A percentile compares a stretch with the other conserved stretches of the same genome.
Conservation (phyloP, 2,888 invertebrate species). For the Campopleginae sp. region DNA sequence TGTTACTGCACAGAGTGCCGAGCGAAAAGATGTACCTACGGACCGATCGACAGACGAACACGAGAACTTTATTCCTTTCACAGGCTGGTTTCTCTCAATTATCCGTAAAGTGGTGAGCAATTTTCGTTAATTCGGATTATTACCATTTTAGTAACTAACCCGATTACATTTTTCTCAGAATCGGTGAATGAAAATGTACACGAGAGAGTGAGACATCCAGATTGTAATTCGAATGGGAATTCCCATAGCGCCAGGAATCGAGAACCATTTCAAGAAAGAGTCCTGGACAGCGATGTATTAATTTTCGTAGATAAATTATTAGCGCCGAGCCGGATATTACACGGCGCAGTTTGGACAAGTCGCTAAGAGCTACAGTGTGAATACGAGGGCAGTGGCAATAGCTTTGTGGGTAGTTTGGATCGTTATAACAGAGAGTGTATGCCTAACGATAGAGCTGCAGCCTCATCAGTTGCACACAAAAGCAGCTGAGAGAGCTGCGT, state of each 20-base stretch:
- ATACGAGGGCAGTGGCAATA: conserved; percentile 2
- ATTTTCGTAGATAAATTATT: background rate
- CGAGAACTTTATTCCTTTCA: conserved; percentile 64
- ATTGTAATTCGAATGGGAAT: background rate
- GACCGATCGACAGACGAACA: conserved; percentile 66
- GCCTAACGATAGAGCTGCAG: conserved; percentile 52
- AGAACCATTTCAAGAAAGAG: too few relatives aligned
- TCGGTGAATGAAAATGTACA: background rate
- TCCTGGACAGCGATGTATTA: background rate
- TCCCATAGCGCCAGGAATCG: too few relatives aligned
- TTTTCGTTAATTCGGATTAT: conserved; percentile 20
- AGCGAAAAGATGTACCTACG: conserved; percentile 45
- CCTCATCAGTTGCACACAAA: conserved; percentile 45
- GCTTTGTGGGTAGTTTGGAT: conserved; percentile 45
- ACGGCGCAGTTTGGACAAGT: conserved; percentile 28
- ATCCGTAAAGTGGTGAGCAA: conserved; percentile 26
- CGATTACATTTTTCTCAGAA: background rate
- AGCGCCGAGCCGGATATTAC: conserved; percentile 3
- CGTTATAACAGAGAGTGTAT: conserved; percentile 42
- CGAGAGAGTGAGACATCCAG: background rate
- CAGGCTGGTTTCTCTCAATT: conserved; percentile 15
- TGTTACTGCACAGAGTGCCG: conserved; percentile 13
- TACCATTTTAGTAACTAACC: too few relatives aligned
- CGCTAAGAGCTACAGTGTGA: conserved; percentile 30
- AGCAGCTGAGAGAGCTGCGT: conserved; percentile 25